phyloP scores from a whole-genome alignment of 2,113 vertebrate species.

The Dasypus novemcinctus region DNA sequence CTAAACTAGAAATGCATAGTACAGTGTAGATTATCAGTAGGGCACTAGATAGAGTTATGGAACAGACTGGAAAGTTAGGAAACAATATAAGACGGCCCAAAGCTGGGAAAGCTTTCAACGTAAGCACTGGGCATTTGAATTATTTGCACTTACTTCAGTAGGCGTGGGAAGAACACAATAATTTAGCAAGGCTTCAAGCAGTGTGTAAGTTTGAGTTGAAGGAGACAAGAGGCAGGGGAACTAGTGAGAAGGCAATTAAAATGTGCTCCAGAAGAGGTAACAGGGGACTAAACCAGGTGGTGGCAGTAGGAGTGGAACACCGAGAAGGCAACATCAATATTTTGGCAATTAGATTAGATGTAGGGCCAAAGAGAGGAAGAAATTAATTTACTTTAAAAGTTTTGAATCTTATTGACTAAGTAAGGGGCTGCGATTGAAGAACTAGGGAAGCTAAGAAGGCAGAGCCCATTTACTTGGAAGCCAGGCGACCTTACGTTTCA shows the following conservation, averaged over 20 bases:
- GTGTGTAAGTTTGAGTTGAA: background rate
- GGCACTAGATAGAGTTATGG: background rate
- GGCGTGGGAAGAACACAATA: background rate
- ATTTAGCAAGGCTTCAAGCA: background rate
- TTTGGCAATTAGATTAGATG: background rate
- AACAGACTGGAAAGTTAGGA: background rate
- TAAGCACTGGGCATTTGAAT: background rate
- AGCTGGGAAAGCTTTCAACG: background rate
- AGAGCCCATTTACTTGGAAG: background rate
- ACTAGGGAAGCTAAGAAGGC: background rate
- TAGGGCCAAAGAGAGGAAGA: background rate
- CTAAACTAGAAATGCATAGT: background rate
- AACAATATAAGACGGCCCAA: background rate
- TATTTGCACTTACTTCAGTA: background rate
- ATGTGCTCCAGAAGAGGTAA: background rate
- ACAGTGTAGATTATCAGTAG: background rate
- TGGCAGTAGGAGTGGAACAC: background rate
- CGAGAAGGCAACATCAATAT: background rate
- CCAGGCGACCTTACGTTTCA: background rate
- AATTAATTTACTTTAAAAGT: background rate
- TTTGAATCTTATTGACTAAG: background rate
- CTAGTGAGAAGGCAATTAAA: background rate
- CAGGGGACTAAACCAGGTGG: fast-evolving
- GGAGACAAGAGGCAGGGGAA: background rate
- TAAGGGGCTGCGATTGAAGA: background rate